Conservation (phyloP, 1,140 invertebrate species). For the Lepidurus apus region DNA sequence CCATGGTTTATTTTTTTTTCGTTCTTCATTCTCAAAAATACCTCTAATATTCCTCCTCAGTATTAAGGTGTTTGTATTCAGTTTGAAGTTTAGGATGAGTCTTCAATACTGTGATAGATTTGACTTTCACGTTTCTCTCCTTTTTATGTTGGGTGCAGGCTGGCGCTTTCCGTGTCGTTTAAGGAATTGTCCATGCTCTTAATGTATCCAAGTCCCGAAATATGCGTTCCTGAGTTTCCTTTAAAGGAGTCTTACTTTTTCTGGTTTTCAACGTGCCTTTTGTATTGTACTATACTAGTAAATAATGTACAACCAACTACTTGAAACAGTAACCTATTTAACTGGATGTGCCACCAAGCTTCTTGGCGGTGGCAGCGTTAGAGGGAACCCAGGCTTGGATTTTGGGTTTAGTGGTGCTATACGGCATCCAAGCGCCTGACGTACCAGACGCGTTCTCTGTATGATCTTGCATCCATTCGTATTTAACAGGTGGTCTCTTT, state of each 20-base stretch:
- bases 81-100: not conserved
- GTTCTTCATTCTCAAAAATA: not conserved
- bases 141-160: not conserved
- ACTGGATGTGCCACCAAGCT: not conserved
- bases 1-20: not conserved
- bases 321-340: not conserved
- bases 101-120: not conserved
- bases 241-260: not conserved
- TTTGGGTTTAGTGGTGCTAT: conserved; percentile 77
- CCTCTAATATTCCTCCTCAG: conserved; percentile 7
- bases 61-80: not conserved
- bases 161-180: not conserved
- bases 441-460: conserved; percentile 72
- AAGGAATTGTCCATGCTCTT: not conserved
- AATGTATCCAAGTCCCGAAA: not conserved
- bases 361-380: conserved; percentile 34
- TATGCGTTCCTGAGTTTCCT: not conserved
- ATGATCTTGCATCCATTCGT: conserved; percentile 81
- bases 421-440: conserved; percentile 68
- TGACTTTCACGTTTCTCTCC: not conserved
- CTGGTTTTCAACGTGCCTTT: not conserved
- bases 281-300: conserved; percentile 16
- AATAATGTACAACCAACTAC: conserved; percentile 10
- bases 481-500: conserved; percentile 45
- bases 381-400: conserved; percentile 76